These are phyloP conservation scores for Synergus umbraculus DNA, from an alignment of 2,888 invertebrate species.

Conservation along the genomic window DNA sequence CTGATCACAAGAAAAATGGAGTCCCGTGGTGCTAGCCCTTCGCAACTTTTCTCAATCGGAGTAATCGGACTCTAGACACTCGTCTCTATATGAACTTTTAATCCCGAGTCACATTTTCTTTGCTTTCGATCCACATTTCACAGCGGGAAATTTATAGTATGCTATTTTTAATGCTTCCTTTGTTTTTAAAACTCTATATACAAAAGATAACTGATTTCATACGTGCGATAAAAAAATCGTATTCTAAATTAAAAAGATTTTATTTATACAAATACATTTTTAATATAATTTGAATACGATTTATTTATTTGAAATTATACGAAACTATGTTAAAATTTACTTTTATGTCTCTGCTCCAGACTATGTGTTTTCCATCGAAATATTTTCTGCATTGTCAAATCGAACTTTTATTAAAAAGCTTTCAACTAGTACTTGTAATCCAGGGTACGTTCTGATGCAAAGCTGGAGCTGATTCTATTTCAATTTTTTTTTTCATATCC, in stretches of 20 bases:
- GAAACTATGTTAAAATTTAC: too few species aligned
- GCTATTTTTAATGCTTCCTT: neutral
- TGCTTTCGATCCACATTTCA: neutral
- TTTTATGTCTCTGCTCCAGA: neutral
- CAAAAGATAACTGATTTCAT: neutral
- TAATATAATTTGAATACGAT: too few species aligned
- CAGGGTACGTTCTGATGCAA: conserved; percentile 19
- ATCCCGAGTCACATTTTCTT: conserved; percentile 32
- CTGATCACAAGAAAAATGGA: conserved; percentile 19
- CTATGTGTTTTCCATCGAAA: neutral
- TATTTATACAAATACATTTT: too few species aligned
- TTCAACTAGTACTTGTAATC: conserved; percentile 18
- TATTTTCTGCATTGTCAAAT: conserved; percentile 25
- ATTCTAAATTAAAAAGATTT: too few species aligned
- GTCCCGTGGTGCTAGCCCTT: conserved; percentile 22
- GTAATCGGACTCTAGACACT: conserved; percentile 12
- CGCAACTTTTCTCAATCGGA: conserved; percentile 19
- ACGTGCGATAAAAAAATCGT: too few species aligned
- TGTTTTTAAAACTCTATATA: neutral
- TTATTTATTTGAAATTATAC: too few species aligned
- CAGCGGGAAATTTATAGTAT: neutral
- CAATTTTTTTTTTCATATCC: conserved; percentile 21
- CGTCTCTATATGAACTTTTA: conserved; percentile 26
- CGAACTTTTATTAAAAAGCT: conserved; percentile 12
- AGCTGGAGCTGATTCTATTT: conserved; percentile 20